A percentile compares a stretch with the other conserved stretches of the same genome.
phyloP scores from a whole-genome alignment of 2,113 vertebrate species.

The Atrichornis clamosus region DNA sequence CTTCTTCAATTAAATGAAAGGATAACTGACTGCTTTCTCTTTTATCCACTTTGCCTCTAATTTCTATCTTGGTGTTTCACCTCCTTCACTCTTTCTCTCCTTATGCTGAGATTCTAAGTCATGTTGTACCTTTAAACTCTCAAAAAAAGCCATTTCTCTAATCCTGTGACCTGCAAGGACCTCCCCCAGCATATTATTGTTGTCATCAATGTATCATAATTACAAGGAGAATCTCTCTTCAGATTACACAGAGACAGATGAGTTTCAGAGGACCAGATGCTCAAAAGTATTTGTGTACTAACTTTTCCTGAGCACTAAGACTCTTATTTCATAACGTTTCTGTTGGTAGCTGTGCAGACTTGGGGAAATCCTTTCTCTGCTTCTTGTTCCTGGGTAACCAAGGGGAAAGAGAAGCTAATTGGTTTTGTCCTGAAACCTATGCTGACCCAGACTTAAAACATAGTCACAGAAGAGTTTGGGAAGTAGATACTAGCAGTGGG shows the following conservation, averaged over 20 bases:
- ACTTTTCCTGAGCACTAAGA: not conserved
- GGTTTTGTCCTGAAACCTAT: not conserved
- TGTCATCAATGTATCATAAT: not conserved
- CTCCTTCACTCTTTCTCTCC: not conserved
- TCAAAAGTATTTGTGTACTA: not conserved
- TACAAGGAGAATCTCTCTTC: not conserved
- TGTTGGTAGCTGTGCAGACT: not conserved
- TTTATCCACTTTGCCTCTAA: not conserved
- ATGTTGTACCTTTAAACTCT: not conserved
- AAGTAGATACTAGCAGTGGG: not conserved
- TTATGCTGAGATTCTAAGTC: not conserved
- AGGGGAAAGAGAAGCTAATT: not conserved
- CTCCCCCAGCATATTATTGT: not conserved
- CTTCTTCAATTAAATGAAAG: not conserved
- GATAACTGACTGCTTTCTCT: not conserved
- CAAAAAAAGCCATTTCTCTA: not conserved
- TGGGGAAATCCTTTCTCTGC: not conserved
- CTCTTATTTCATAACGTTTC: not conserved
- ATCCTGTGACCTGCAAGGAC: not conserved
- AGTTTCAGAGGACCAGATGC: not conserved
- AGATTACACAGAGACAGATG: not conserved
- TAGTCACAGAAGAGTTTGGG: not conserved
- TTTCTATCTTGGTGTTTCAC: not conserved
- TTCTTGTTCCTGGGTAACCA: not conserved
- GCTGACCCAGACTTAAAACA: not conserved